Percentiles rank a stretch among this genome's conserved stretches.
Evolutionary conservation across 2,797 vertebrate genomes (phyloP).

Genomic region (Cephalopachus bancanus): DNA sequence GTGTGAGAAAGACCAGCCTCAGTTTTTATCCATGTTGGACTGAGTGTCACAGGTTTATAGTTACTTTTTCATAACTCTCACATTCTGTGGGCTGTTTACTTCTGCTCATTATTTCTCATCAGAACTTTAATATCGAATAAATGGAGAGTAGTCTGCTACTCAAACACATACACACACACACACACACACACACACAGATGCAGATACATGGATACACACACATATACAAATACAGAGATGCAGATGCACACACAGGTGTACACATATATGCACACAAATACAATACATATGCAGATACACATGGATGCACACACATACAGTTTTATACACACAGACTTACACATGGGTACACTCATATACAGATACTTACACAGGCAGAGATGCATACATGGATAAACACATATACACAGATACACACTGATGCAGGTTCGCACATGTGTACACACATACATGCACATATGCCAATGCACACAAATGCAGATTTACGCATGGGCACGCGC

Average conservation of each 20-base stretch:
- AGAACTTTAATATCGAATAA: neutral
- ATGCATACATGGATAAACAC: neutral
- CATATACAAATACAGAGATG: neutral
- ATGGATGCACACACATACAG: neutral
- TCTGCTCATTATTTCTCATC: neutral
- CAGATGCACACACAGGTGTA: neutral
- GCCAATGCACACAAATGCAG: neutral
- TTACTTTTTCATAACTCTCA: rapidly evolving
- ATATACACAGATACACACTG: neutral
- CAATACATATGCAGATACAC: neutral
- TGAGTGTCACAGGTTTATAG: rapidly evolving
- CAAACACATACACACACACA: neutral
- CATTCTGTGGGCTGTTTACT: rapidly evolving
- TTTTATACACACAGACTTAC: neutral
- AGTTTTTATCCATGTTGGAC: rapidly evolving
- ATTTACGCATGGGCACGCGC: neutral
- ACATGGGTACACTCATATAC: neutral
- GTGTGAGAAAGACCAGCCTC: neutral
- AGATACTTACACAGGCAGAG: neutral
- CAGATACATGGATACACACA: neutral
- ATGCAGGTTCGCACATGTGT: neutral
- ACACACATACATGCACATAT: neutral
- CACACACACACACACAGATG: neutral
- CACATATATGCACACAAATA: neutral
- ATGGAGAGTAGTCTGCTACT: neutral